phyloP scores from a whole-genome alignment of 2,797 vertebrate genomes.

The Brachyalestes nurse region DNA sequence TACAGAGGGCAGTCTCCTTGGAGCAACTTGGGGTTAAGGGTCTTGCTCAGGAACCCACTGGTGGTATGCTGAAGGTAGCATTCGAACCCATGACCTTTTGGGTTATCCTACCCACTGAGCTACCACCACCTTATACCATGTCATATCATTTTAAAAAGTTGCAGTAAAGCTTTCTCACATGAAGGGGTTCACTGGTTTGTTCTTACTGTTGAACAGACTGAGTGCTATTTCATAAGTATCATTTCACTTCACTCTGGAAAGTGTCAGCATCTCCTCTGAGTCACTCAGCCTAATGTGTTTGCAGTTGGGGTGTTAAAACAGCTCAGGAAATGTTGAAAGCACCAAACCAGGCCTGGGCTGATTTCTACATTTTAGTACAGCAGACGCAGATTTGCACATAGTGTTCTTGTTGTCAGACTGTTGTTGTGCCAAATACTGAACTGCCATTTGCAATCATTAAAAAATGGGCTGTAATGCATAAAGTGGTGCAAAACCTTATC shows the following conservation, averaged over 20 bases:
- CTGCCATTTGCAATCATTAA: not conserved
- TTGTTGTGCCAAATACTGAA: not conserved
- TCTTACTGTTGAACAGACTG: not conserved
- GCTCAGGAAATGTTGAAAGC: not conserved
- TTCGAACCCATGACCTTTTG: no score
- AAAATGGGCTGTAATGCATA: not conserved
- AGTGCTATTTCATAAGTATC: not conserved
- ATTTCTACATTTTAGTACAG: not conserved
- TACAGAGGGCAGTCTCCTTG: no score
- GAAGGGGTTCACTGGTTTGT: not conserved
- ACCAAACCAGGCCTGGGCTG: not conserved
- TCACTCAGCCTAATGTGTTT: not conserved
- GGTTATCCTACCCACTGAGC: no score
- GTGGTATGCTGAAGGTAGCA: no score
- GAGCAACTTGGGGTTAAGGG: no score
- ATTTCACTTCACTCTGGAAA: not conserved
- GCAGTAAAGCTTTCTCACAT: not conserved
- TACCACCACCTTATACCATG: no score
- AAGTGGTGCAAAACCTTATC: not conserved
- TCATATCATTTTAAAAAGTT: not conserved
- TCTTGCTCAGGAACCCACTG: no score
- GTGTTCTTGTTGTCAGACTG: not conserved
- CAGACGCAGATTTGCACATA: not conserved
- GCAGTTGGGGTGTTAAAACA: slow-evolving; percentile 19
- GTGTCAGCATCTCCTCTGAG: slow-evolving; percentile 3